phyloP scores from a whole-genome alignment of 2,113 vertebrate species.

The Archocentrus centrarchus region DNA sequence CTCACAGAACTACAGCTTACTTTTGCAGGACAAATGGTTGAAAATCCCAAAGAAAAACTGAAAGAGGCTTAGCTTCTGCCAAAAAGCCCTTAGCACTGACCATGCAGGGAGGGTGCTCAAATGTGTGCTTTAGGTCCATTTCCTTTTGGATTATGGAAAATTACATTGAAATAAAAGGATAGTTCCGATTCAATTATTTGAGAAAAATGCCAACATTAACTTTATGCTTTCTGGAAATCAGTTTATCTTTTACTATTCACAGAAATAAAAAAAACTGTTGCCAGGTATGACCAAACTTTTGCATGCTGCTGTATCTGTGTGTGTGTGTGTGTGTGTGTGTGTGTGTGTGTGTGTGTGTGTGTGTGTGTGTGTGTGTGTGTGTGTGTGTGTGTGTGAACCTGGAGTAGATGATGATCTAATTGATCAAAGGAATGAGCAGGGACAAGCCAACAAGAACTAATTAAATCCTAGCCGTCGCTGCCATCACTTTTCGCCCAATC shows the following conservation, averaged over 20 bases:
- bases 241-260: background rate
- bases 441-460: constrained; percentile 53
- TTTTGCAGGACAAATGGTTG: too few species aligned
- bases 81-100: too few species aligned
- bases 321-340: background rate
- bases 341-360: background rate
- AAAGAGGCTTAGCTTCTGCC: too few species aligned
- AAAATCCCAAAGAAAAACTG: too few species aligned
- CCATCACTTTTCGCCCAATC: constrained; percentile 46
- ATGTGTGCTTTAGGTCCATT: background rate
- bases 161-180: background rate
- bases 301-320: background rate
- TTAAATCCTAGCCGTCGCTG: constrained; percentile 36
- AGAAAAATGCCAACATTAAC: background rate
- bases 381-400: background rate
- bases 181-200: background rate
- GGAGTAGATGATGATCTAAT: constrained; percentile 37
- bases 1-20: background rate
- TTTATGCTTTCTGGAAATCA: background rate
- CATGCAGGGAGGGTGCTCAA: too few species aligned
- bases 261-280: background rate
- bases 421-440: constrained; percentile 49
- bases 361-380: background rate
- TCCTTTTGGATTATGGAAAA: background rate
- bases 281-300: background rate